These are phyloP conservation scores for Scomber colias DNA, from an alignment of 2,113 vertebrate genomes.

Conservation along the genomic window DNA sequence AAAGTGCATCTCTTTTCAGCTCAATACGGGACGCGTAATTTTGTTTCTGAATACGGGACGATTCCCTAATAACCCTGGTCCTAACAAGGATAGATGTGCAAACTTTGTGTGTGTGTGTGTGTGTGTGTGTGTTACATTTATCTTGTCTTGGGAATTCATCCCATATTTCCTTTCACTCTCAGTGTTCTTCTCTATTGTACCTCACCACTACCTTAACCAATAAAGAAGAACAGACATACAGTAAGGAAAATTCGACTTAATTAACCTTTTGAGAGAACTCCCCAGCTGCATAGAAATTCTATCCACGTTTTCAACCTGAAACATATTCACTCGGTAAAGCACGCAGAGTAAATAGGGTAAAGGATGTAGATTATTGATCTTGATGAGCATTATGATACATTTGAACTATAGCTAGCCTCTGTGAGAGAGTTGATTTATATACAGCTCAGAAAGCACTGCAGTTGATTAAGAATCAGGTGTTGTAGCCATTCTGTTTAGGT, in stretches of 20 bases:
- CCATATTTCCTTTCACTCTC: neutral
- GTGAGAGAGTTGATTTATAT: neutral
- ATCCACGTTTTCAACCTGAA: neutral
- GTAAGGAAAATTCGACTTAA: conserved; percentile 16
- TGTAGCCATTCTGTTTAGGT: neutral
- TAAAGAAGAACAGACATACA: conserved; percentile 1
- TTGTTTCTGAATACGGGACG: too few species aligned
- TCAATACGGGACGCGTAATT: too few species aligned
- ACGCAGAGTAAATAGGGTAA: too few species aligned
- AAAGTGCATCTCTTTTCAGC: too few species aligned
- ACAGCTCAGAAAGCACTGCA: neutral
- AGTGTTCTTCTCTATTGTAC: neutral
- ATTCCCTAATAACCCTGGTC: too few species aligned
- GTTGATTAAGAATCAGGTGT: neutral
- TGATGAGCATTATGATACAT: neutral
- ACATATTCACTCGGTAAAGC: neutral
- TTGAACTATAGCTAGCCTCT: neutral
- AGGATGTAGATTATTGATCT: neutral
- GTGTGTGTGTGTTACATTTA: conserved; percentile 19
- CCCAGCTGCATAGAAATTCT: neutral
- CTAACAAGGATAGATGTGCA: too few species aligned
- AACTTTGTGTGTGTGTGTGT: too few species aligned
- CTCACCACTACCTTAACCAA: neutral
- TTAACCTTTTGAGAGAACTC: conserved; percentile 6
- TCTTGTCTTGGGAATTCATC: conserved; percentile 27